These are phyloP conservation scores for Istiophorus platypterus DNA, from an alignment of 2,113 vertebrate genomes.

Conservation along the genomic window DNA sequence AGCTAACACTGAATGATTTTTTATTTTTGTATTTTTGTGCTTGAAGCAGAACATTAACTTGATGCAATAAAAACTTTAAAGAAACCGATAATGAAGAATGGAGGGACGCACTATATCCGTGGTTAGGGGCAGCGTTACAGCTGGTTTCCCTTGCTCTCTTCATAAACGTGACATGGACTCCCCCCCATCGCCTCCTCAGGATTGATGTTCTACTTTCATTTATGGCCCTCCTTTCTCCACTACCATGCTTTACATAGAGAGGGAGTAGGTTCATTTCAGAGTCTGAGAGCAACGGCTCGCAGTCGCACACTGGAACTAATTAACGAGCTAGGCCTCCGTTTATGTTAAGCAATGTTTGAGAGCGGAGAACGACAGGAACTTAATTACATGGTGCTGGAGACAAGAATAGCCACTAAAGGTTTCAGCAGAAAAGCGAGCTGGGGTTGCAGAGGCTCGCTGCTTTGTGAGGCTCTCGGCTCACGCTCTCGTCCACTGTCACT, in stretches of 20 bases:
- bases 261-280: conserved; percentile 58
- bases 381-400: conserved; percentile 75
- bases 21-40: background rate
- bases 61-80: conserved; percentile 3
- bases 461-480: conserved; percentile 24
- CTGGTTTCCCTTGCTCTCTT: conserved; percentile 50
- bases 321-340: conserved; percentile 71
- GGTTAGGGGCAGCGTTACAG: conserved; percentile 43
- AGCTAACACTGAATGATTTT: background rate
- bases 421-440: conserved; percentile 43
- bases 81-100: conserved; percentile 14
- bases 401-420: conserved; percentile 66
- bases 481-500: conserved; percentile 23
- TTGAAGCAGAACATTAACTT: background rate
- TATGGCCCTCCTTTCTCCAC: conserved; percentile 35
- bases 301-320: conserved; percentile 80
- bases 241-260: conserved; percentile 36
- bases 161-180: conserved; percentile 66
- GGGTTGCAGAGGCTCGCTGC: conserved; percentile 16
- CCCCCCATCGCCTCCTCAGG: conserved; percentile 39
- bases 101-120: conserved; percentile 6
- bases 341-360: conserved; percentile 73
- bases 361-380: conserved; percentile 70
- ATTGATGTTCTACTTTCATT: conserved; percentile 76
- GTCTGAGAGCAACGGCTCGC: conserved; percentile 60